Evolutionary conservation across 2,888 invertebrate genomes (phyloP), one percentile per base, ranked within the genome.

Genomic region (Troides oblongomaculatus): DNA sequence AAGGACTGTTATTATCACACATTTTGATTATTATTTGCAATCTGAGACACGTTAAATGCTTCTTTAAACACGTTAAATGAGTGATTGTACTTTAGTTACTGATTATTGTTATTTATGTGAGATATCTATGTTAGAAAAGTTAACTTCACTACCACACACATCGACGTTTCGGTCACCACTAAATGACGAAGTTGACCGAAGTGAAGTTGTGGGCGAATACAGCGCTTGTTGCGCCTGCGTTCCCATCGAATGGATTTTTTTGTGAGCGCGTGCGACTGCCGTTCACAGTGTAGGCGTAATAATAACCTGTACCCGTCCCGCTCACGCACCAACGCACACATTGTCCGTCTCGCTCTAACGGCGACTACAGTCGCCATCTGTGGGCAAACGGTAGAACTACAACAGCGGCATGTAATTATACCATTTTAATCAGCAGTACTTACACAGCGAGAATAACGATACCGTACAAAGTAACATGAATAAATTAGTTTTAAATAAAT

Each of bases 1-100:
- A 97, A 84, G 95, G 94, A 90, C 85, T 92, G 88, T 85, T 92
- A 88, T 87, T 90, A 88, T 93, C 93, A 90, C 93, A 92, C 93
- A 93, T 93, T 88, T 87, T 93, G 88, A 86, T 83, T 88, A 84
- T 83, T 80, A 82, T 84, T 82, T 85, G 81, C 78, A 90, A 89
- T 86, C 86, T 81, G 81, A 78, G 83, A 83, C 90, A 92, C 92
- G 90, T 84, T 83, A 88, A 88, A 89, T 85, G 87, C 87, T 84
- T 87, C 81, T 84, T 82, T 79, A 79, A 85, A 86, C 90, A 90
- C 90, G 89, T 83, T 87, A 79, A 79, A 86, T 85, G 82, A 77
- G 83, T 84, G 78, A 87, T 87, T 87, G 88, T 92, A 89, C 90
- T 91, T 90, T 88, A 87, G 89, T 91, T 87, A 88, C 87, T 83